Evolutionary conservation across 2,888 invertebrate genomes (phyloP), one percentile per base, ranked within the genome.

Genomic region (Linnaemya vulpina): DNA sequence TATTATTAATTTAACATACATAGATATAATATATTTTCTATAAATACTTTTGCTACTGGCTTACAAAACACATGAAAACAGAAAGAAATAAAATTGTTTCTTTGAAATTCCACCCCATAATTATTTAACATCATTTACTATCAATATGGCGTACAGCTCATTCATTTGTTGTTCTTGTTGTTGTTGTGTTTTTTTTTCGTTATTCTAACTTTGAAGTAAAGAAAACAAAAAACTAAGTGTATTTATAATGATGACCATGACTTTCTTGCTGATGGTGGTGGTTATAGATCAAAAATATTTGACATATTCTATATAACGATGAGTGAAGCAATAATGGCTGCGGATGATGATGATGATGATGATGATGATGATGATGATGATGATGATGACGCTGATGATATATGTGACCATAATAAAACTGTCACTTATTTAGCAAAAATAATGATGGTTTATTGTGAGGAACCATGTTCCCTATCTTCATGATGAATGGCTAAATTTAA

Each of bases 241-340:
- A 58, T 80, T 81, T 75, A 68, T 75, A 75, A 81, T 35, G 62
- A 71, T 78, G 70, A 78, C 67, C 35, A 71, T 67, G 67, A 71
- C 17, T 49, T 38, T 63, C 43, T 22, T 55, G 73, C 15, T 77
- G 46, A 43, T 68, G 22, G 20, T 81, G 53, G 17, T 82, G 70
- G 78, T 85, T 85, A 76, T 82, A 85, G 85, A 85, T 85, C 82
- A 85, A 82, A 82, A 62, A 40, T 67, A 43, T 80, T 43, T 85
- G 82, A 78, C 75, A 65, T 71, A 38, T 82, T 81, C 43, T 70
- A 63, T 68, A 51, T 55, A 53, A 71, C 73, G 40, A 74, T 35
- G 65, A 55, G 17, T 51, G n/a, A 38, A 60, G 46, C 53, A 30
- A 76, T 71, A 30, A 76, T 71, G 76, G 63, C 70, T 38, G 55